Conservation (phyloP, 2,797 vertebrate genomes). For the Phataginus tetradactyla region DNA sequence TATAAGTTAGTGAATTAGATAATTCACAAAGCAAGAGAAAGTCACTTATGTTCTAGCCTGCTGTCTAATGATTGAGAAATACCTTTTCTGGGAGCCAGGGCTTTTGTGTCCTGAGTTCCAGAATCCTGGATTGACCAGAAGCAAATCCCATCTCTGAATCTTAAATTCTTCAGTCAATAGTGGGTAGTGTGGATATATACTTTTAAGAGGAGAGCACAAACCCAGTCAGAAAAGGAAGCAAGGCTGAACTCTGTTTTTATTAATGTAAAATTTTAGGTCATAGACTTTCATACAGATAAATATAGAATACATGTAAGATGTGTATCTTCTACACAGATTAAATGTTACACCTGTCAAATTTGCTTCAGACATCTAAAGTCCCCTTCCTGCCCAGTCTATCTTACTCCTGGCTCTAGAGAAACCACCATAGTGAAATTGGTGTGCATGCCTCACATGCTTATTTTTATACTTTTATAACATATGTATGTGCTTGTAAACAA, state of each 20-base stretch:
- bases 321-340: neutral
- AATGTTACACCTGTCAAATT: slow-evolving; percentile 31
- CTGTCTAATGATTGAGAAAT: slow-evolving; percentile 17
- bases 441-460: neutral
- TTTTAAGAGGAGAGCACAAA: slow-evolving; percentile 45
- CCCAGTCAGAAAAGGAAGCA: neutral
- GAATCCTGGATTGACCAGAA: slow-evolving; percentile 9
- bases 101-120: slow-evolving; percentile 26
- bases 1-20: neutral
- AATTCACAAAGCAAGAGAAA: slow-evolving; percentile 51
- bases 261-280: slow-evolving; percentile 43
- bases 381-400: neutral
- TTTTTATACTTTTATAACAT: slow-evolving; percentile 47
- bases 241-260: slow-evolving; percentile 17
- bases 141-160: slow-evolving; percentile 5
- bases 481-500: slow-evolving; percentile 10
- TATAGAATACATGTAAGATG: neutral
- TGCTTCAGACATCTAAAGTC: slow-evolving; percentile 10
- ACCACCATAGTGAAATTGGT: neutral
- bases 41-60: neutral
- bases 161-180: slow-evolving; percentile 39
- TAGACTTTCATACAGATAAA: slow-evolving; percentile 19
- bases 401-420: neutral
- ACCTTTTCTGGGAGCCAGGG: neutral
- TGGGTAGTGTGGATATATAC: neutral